Percentiles rank a stretch among this genome's conserved stretches.
Conservation (phyloP, 2,888 invertebrate genomes). For the Zygothrica quintamaculata region DNA sequence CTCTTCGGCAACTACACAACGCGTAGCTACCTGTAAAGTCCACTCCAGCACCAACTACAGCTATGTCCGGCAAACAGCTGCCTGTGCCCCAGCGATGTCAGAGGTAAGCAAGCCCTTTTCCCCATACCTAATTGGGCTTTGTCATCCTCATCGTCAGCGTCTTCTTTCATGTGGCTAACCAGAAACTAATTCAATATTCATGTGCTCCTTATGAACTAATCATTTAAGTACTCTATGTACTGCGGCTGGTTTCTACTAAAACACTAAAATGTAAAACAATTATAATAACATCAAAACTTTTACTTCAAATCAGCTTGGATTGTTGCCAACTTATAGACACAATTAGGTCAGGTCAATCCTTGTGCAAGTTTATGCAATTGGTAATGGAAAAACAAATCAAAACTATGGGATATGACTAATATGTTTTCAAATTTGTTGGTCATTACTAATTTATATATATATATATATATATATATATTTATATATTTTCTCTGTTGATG, state of each 20-base stretch:
- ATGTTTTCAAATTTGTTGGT: too few species aligned
- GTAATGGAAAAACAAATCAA: constrained; percentile 1
- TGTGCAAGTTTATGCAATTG: constrained; percentile 7
- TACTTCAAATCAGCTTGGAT: constrained; percentile 28
- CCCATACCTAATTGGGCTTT: constrained; percentile 25
- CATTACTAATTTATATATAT: neutral
- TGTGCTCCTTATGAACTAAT: constrained; percentile 30
- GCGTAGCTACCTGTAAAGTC: constrained; percentile 67
- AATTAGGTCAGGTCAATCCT: constrained; percentile 41
- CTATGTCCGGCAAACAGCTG: constrained; percentile 9
- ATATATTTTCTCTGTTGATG: too few species aligned
- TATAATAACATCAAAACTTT: constrained; percentile 19
- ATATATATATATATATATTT: too few species aligned
- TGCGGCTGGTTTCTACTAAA: constrained; percentile 44
- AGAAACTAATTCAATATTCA: constrained; percentile 23
- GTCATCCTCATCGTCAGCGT: constrained; percentile 43
- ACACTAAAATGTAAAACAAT: constrained; percentile 28
- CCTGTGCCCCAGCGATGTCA: constrained; percentile 36
- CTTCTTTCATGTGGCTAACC: constrained; percentile 44
- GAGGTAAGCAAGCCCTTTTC: constrained; percentile 44
- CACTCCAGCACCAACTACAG: constrained; percentile 32
- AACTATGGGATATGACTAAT: neutral
- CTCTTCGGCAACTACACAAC: constrained; percentile 54
- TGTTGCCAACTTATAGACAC: constrained; percentile 31
- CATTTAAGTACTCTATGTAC: neutral